Evolutionary conservation across 2,797 vertebrate species (phyloP), one percentile per base, ranked within the genome.

Genomic region (Cossypha niveicapilla): DNA sequence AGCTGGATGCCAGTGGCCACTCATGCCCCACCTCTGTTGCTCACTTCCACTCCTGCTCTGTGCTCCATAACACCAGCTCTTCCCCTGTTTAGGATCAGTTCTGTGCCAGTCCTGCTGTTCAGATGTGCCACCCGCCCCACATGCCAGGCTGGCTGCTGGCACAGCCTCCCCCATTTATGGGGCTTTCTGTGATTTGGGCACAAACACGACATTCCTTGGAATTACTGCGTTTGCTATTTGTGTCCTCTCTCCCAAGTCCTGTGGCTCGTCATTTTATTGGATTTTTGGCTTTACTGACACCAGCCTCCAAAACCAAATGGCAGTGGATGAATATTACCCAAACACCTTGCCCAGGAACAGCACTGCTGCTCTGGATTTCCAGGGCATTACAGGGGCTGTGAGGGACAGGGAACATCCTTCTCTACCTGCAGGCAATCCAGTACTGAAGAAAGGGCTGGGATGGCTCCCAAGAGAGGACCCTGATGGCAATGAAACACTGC

Each of bases 351-450:
- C 30, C 80, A 65, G 53, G 18, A 62, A 28, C 39, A 67, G 53
- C 63, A 41, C 3, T 2, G 0, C 16, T 3, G 5, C 37, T 27
- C 50, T 42, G 3, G 11, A 23, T 3, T 13, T 9, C 27, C 4
- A 1, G 15, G 28, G 39, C 7, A 9, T 3, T 18, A 3, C 0
- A 0, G 28, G 18, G 30, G 39, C 75, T 67, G 57, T 10, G 19
- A 34, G 34, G 45, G 13, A 66, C 23, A 25, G 32, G 27, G 27
- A 78, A 62, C 8, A 2, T 39, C 54, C 60, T 3, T 32, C 28
- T 24, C 45, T 23, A 53, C 3, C 15, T 1, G 0, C 61, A 35
- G 63, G 35, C 3, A 9, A 35, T 4, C 18, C 1, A 0, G 27
- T 11, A 30, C 25, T 0, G 0, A 57, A 35, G 44, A 45, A 44